Evolutionary conservation across 2,113 vertebrate species (phyloP), one percentile per base, ranked within the genome.

Genomic region (Sialia sialis): DNA sequence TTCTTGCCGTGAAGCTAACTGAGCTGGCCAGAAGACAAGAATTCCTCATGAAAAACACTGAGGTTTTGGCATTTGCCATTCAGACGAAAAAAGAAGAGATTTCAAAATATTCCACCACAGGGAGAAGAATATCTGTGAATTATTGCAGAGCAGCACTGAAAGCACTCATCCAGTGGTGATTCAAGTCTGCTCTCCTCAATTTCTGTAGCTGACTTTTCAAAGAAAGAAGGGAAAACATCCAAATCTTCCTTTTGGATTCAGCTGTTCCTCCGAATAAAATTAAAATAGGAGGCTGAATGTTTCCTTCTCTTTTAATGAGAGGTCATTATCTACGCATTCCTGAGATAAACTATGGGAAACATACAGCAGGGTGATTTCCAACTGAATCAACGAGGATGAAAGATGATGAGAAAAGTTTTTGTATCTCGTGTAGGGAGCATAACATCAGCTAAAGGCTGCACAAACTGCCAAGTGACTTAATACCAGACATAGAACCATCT

Each of bases 41-140:
- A 95, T 91, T 90, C 72, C 51, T 80, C 85, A 69, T 0, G 8
- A 83, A 92, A 95, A 93, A 88, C 59, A 86, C 46, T 80, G 94
- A 93, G 90, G 92, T 96, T 96, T 96, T 96, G 92, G 92, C 90
- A 74, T 96, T 95, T 95, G 38, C 46, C 88, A 92, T 96, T 90
- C 88, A 93, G 79, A 93, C 56, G 93, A 76, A 96, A 87, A 95
- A 93, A 90, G 63, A 49, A 96, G 67, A 8, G 55, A 90, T 95
- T 94, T 95, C 74, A 96, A 93, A 96, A 83, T 89, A 73, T 76
- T 87, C 85, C 55, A 96, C 88, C 88, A 77, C 82, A 85, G 67
- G 84, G 82, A 85, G 77, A 96, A 92, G 87, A 90, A 93, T 80
- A 82, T 88, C 95, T 91, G 48, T 48, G 54, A 91, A 82, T 64